Evolutionary conservation across 2,113 vertebrate genomes (phyloP).

Genomic region (Lamprotornis superbus): DNA sequence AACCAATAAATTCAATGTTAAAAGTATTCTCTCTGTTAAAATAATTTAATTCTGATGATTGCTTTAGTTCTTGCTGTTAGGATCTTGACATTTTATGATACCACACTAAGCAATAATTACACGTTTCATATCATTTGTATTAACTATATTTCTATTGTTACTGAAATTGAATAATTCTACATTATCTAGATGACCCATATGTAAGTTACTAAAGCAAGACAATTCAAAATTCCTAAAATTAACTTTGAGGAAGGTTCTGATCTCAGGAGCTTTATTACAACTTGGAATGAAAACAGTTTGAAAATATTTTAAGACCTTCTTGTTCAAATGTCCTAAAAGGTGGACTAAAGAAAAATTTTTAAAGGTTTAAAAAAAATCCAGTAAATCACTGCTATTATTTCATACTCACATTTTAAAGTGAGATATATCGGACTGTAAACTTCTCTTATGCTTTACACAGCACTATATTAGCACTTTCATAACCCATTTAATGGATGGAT

Average conservation of each 20-base stretch:
- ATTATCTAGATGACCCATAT: background rate
- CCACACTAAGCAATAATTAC: background rate
- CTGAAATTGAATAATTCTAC: background rate
- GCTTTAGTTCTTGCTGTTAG: background rate
- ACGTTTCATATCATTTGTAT: background rate
- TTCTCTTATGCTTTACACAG: background rate
- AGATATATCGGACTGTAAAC: background rate
- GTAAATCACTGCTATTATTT: background rate
- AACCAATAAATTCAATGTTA: background rate
- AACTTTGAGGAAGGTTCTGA: background rate
- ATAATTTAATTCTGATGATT: background rate
- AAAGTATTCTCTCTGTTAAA: background rate
- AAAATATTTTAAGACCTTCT: background rate
- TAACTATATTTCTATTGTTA: background rate
- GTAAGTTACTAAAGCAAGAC: background rate
- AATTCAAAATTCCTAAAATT: background rate
- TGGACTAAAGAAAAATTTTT: background rate
- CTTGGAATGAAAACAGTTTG: background rate
- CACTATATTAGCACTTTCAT: background rate
- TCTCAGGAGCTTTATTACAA: background rate
- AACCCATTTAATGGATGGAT: background rate
- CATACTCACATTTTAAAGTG: background rate
- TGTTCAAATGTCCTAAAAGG: background rate
- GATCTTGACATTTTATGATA: background rate
- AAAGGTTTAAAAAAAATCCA: background rate